Percentiles rank a stretch among this genome's conserved stretches.
Conservation (phyloP, 2,113 vertebrate species). For the Hypocryptadius cinnamomeus region DNA sequence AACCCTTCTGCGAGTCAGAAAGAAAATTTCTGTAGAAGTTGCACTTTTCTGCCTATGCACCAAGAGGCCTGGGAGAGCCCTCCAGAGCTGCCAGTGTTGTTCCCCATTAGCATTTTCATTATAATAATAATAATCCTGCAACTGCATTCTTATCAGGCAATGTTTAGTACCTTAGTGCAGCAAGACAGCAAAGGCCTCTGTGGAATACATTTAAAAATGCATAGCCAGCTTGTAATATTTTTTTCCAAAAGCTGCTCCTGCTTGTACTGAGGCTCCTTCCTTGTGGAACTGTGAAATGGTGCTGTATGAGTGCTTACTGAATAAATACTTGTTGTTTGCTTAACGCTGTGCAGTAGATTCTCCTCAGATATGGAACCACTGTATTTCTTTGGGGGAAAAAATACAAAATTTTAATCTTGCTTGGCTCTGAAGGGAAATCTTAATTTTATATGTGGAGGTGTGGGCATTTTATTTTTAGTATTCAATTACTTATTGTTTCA, state of each 20-base stretch:
- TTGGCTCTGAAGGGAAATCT: background rate
- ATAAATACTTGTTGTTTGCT: background rate
- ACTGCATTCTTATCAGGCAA: background rate
- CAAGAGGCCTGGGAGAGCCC: background rate
- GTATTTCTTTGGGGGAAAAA: background rate
- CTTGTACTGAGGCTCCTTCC: background rate
- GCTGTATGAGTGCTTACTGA: background rate
- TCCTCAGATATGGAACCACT: background rate
- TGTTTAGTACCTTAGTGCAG: background rate
- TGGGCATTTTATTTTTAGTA: background rate
- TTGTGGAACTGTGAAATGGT: background rate
- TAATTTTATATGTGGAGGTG: background rate
- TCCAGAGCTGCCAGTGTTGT: background rate
- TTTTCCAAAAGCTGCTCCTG: background rate
- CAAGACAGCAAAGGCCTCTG: background rate
- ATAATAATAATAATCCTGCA: background rate
- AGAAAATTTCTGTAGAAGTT: background rate
- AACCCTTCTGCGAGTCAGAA: background rate
- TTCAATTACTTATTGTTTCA: background rate
- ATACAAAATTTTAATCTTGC: background rate
- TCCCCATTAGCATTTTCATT: background rate
- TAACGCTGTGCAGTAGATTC: background rate
- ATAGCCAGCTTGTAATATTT: background rate
- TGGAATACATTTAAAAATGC: background rate
- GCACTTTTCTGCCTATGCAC: background rate